Conservation (phyloP, 1,140 invertebrate genomes). For the Drosophila ironensis region DNA sequence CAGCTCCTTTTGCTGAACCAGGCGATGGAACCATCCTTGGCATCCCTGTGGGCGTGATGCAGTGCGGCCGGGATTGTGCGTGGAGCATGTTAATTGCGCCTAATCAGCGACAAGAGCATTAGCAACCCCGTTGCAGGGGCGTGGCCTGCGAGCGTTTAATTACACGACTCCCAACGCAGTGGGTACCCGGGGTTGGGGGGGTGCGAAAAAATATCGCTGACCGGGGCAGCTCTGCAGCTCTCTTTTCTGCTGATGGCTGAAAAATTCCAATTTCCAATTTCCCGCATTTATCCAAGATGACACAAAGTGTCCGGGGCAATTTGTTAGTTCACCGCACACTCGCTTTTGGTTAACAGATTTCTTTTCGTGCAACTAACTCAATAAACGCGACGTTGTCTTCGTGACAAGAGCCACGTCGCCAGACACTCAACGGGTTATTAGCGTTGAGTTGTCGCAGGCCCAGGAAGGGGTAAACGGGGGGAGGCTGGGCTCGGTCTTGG, state of each 20-base stretch:
- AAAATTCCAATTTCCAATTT: not conserved
- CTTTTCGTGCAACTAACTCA: constrained; percentile 65
- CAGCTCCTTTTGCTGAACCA: not conserved
- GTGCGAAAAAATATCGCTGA: not conserved
- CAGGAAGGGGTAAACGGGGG: not conserved
- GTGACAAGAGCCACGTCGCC: constrained; percentile 61
- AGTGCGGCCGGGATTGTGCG: constrained; percentile 51
- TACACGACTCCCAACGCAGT: too few relatives aligned
- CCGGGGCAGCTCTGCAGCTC: not conserved
- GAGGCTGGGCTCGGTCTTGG: constrained; percentile 1
- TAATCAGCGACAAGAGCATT: constrained; percentile 54
- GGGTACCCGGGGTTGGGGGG: too few relatives aligned
- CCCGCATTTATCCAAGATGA: constrained; percentile 13
- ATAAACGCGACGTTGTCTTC: constrained; percentile 52
- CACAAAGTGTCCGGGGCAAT: constrained; percentile 26
- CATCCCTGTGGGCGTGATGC: constrained; percentile 11
- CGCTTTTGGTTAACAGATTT: constrained; percentile 61
- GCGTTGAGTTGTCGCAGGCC: constrained; percentile 22
- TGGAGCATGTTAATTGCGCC: constrained; percentile 70
- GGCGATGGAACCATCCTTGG: too few relatives aligned
- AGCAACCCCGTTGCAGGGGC: constrained; percentile 28
- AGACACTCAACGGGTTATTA: constrained; percentile 78
- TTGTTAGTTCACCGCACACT: constrained; percentile 41
- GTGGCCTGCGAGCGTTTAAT: constrained; percentile 58
- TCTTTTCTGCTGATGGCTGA: constrained; percentile 6